These are phyloP conservation scores for Tragelaphus eurycerus DNA, from an alignment of 2,797 vertebrate species.

Conservation along the genomic window DNA sequence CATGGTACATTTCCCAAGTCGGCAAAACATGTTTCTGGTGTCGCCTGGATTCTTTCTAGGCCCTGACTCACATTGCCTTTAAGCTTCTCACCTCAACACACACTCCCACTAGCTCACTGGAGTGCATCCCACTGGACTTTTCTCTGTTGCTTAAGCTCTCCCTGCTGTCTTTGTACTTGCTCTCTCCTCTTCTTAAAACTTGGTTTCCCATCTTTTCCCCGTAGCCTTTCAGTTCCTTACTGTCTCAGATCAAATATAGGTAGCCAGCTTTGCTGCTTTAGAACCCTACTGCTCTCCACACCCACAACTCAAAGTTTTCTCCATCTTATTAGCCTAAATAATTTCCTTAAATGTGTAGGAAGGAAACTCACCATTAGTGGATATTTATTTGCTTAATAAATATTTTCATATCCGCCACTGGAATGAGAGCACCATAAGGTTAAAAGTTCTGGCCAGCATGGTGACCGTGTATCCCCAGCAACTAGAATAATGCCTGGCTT, in stretches of 20 bases:
- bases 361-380: not conserved
- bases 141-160: not conserved
- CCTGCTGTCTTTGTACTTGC: not conserved
- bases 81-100: fast-evolving
- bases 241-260: not conserved
- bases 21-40: not conserved
- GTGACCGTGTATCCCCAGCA: not conserved
- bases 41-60: not conserved
- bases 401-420: not conserved
- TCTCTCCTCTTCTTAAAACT: not conserved
- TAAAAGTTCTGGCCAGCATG: not conserved
- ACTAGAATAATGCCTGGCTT: not conserved
- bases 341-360: not conserved
- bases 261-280: not conserved
- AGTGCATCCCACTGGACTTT: not conserved
- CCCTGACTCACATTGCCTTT: no score
- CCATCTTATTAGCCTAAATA: not conserved
- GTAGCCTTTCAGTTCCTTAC: not conserved
- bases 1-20: not conserved
- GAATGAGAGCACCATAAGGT: not conserved
- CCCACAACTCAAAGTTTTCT: not conserved
- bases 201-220: not conserved
- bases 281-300: not conserved
- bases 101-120: fast-evolving
- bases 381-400: not conserved